phyloP scores from a whole-genome alignment of 2,113 vertebrate genomes.

The Sphyrna mokarran region DNA sequence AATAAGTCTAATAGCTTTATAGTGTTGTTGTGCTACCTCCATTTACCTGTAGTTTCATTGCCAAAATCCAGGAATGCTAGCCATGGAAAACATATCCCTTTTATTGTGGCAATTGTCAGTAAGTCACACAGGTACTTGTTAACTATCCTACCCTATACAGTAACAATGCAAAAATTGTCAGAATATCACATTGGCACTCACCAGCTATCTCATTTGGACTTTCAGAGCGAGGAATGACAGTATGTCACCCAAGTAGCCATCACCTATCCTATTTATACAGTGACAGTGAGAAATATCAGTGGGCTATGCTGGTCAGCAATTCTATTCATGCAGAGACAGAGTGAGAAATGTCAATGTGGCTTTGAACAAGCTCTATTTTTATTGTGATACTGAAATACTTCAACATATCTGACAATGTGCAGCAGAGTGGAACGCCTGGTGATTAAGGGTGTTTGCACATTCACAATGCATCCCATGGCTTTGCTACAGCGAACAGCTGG shows the following conservation, averaged over 20 bases:
- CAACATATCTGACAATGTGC: neutral
- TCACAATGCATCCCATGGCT: slow-evolving; percentile 16
- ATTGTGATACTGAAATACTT: neutral
- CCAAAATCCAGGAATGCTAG: neutral
- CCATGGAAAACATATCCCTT: neutral
- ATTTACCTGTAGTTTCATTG: neutral
- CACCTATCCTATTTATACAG: slow-evolving; percentile 10
- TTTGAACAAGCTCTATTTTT: slow-evolving; percentile 29
- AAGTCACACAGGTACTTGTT: neutral
- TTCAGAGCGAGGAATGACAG: neutral
- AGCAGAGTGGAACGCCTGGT: neutral
- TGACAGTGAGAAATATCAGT: slow-evolving; percentile 18
- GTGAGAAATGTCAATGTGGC: slow-evolving; percentile 14
- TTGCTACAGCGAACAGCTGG: neutral
- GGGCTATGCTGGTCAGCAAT: neutral
- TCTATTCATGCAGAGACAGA: neutral
- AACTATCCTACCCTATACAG: neutral
- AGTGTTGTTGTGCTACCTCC: neutral
- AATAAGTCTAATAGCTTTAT: neutral
- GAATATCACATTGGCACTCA: neutral
- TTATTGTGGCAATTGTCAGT: neutral
- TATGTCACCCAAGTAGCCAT: neutral
- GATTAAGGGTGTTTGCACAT: slow-evolving; percentile 11
- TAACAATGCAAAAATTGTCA: neutral
- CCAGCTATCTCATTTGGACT: neutral